Evolutionary conservation across 2,888 invertebrate genomes (phyloP), one percentile per base, ranked within the genome.

Genomic region (Melanophora roralis): DNA sequence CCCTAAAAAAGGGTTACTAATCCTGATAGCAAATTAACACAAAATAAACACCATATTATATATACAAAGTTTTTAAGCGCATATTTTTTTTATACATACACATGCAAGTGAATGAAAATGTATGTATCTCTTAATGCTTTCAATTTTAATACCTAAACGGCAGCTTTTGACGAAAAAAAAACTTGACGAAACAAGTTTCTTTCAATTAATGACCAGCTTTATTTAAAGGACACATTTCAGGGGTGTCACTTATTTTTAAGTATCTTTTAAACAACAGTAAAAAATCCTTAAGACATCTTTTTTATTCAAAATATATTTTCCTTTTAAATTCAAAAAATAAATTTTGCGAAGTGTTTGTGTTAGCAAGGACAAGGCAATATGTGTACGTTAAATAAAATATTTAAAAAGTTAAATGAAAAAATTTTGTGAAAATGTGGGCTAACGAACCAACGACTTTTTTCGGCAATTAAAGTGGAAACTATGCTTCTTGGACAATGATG

Each of bases 11-110:
- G 85, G 87, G 85, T 84, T 85, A 83, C 84, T 82, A 83, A 81
- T 80, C 78, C 74, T 81, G 79, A 82, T 83, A 84, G 84, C 84
- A 87, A 85, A 86, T 88, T 86, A 88, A 87, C 88, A 88, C 88
- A 85, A 85, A 85, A 86, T 87, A 85, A 87, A 85, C 84, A 83
- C 76, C 74, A 72, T 64, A 74, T 64, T 34, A 55, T 51, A 71
- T 32, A 36, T 21, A 67, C 12, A 75, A 74, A 32, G n/a, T n/a
- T n/a, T n/a, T n/a, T n/a, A 14, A 23, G 49, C 23, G 11, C 36
- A 43, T 27, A 27, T 5, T 6, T 27, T 27, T 27, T n/a, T n/a
- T 36, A 38, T 19, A 49, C 40, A 45, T 11, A 64, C 49, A 67
- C 36, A 38, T 16, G 47, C 51, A 38, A 16, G 47, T 21, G 21